These are phyloP conservation scores for Amniataba percoides DNA, from an alignment of 2,797 vertebrate species.

Conservation along the genomic window DNA sequence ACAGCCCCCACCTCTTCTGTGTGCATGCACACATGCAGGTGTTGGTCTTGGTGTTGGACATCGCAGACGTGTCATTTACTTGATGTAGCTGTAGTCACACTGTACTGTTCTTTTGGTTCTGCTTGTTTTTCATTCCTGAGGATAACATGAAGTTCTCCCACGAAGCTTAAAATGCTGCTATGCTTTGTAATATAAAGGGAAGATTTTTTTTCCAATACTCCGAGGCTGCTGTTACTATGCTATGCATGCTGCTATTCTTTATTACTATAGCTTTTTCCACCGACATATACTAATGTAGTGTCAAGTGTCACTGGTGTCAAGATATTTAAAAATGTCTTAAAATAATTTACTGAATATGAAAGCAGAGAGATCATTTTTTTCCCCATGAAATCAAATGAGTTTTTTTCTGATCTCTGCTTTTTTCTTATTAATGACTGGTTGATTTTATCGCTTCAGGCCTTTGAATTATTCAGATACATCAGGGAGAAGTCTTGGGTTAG, in stretches of 20 bases:
- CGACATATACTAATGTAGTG: neutral
- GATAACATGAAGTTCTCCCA: conserved; percentile 34
- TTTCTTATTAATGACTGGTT: conserved; percentile 4
- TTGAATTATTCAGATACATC: neutral
- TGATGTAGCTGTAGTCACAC: conserved; percentile 15
- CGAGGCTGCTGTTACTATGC: conserved; percentile 6
- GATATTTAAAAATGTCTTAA: neutral
- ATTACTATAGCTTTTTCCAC: neutral
- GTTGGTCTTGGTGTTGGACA: conserved; percentile 12
- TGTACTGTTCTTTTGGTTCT: conserved; percentile 5
- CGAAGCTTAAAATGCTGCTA: conserved; percentile 16
- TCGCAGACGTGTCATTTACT: conserved; percentile 23
- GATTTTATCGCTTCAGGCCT: neutral
- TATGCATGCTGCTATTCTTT: neutral
- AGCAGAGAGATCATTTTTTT: neutral
- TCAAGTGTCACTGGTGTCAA: neutral
- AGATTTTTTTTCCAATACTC: conserved; percentile 9
- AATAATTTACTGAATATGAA: neutral
- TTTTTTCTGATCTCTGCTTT: neutral
- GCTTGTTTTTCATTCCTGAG: conserved; percentile 28
- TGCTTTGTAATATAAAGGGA: conserved; percentile 25
- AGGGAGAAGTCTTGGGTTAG: neutral
- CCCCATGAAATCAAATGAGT: neutral
- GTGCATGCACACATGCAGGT: conserved; percentile 21
- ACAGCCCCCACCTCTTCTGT: neutral